Evolutionary conservation across 2,797 vertebrate species (phyloP).

Genomic region (Merluccius polli): DNA sequence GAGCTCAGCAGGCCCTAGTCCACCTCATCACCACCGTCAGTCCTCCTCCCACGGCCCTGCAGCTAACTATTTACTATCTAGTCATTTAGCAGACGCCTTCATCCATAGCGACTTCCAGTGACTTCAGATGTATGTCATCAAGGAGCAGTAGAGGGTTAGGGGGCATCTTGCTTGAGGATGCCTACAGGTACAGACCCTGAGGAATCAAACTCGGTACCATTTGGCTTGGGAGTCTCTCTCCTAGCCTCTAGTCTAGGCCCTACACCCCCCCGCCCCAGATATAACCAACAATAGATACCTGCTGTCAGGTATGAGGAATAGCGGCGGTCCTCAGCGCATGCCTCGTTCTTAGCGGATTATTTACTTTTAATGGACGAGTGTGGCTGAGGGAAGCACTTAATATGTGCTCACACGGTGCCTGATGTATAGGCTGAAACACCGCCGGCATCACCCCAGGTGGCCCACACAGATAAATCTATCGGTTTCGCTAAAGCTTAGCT

Average conservation of each 20-base stretch:
- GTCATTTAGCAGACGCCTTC: no score
- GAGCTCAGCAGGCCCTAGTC: no score
- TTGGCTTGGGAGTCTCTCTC: neutral
- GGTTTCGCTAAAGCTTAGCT: constrained; percentile 29
- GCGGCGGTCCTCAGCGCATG: constrained; percentile 57
- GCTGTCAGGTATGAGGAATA: constrained; percentile 72
- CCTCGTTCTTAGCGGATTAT: constrained; percentile 70
- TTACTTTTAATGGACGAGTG: constrained; percentile 75
- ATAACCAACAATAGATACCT: constrained; percentile 67
- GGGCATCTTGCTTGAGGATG: no score
- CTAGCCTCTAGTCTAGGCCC: neutral
- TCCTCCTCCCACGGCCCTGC: no score
- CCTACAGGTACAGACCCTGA: neutral
- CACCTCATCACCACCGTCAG: no score
- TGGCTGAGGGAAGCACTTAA: constrained; percentile 70
- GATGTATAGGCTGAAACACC: constrained; percentile 68
- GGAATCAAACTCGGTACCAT: neutral
- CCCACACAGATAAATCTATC: constrained; percentile 64
- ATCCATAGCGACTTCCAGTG: no score
- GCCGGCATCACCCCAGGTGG: constrained; percentile 50
- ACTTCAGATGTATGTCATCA: no score
- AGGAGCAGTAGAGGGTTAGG: no score
- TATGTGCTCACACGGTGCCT: constrained; percentile 71
- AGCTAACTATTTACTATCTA: no score
- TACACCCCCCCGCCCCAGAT: constrained; percentile 34